A percentile compares a stretch with the other conserved stretches of the same genome.
Evolutionary conservation across 2,113 vertebrate genomes (phyloP).

Genomic region (Elanus axillaris): DNA sequence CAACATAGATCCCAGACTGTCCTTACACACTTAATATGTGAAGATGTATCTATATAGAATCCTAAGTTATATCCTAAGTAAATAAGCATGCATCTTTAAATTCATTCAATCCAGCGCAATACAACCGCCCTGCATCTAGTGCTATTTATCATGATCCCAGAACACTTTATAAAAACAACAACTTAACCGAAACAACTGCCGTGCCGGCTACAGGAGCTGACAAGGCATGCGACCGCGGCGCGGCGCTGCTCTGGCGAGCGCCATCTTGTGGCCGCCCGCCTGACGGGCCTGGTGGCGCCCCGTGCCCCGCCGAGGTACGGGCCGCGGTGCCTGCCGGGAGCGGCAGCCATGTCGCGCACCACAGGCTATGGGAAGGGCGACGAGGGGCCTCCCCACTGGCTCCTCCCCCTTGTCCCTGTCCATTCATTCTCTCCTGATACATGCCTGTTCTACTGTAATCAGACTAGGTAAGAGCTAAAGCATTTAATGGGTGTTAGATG

Average conservation of each 20-base stretch:
- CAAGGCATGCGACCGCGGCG: background rate
- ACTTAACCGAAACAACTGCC: background rate
- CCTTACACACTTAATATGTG: background rate
- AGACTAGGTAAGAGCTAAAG: accelerated
- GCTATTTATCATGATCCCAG: background rate
- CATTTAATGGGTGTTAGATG: background rate
- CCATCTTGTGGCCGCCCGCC: constrained; percentile 24
- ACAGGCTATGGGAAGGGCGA: background rate
- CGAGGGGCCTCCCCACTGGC: accelerated
- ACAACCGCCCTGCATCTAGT: background rate
- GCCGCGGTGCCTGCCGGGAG: constrained; percentile 35
- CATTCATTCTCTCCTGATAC: accelerated
- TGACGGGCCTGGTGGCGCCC: background rate
- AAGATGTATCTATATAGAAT: background rate
- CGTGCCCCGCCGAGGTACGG: background rate
- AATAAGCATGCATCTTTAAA: background rate
- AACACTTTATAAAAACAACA: background rate
- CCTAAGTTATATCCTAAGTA: background rate
- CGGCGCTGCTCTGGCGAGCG: background rate
- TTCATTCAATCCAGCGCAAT: background rate
- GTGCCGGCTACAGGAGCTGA: background rate
- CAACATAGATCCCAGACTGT: background rate
- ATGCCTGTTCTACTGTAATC: accelerated
- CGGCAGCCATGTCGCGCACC: constrained; percentile 29
- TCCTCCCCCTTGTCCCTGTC: accelerated